Evolutionary conservation across 2,113 vertebrate genomes (phyloP), one percentile per base, ranked within the genome.

Genomic region (Centropus unirufus): DNA sequence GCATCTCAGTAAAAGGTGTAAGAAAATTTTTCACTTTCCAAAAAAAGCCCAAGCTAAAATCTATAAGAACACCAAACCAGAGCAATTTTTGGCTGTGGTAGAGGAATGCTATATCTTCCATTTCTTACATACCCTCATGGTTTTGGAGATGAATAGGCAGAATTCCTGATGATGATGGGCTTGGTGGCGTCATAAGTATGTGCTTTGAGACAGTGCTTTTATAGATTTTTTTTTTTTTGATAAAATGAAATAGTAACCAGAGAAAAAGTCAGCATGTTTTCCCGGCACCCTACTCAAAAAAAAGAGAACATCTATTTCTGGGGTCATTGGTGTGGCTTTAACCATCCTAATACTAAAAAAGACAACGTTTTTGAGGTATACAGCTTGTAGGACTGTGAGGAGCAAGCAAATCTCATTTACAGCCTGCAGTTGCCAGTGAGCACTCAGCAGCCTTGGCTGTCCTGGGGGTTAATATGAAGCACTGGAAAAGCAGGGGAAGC

Each of bases 401-500:
- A 79, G 46, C 44, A 52, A 49, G 27, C 26, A 1, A 12, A 49
- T 49, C n/a, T 90, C 54, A 54, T 61, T 59, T 26, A 55, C 14
- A 76, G 88, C 85, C 59, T 0, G 0, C 0, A 1, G 62, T 72
- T 89, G 54, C 34, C n/a, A 32, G 44, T 0, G 1, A 46, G 57
- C 1, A 4, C 69, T 72, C 7, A 2, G 32, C 29, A 34, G 15
- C 12, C 52, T 46, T 2, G 0, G 59, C 42, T 52, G 24, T 54
- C 21, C 29, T 8, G 52, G 15, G 46, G 36, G 11, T 70, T 52
- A 55, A 29, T 14, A 55, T 55, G 61, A 19, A 49, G 46, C 39
- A 8, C 1, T 0, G 42, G 19, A 57, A 75, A 68, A 21, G 20
- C 23, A 76, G 39, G 14, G 26, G 23, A 15, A 29, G 64, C 40